phyloP scores from a whole-genome alignment of 2,797 vertebrate genomes.

The Percopsis omiscomaycus region DNA sequence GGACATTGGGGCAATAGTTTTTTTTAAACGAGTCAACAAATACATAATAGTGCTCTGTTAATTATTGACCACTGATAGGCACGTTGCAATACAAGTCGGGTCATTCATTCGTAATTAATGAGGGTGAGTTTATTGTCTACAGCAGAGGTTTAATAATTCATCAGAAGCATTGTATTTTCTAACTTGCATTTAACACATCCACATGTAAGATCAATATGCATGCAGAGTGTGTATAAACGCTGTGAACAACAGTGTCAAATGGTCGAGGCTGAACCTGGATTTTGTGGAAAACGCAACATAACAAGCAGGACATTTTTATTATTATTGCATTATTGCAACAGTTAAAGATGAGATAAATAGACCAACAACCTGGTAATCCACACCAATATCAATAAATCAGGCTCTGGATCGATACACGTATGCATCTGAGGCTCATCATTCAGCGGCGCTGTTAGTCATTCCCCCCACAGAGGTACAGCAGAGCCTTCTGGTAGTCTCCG shows the following conservation, averaged over 20 bases:
- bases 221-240: not conserved
- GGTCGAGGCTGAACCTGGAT: not conserved
- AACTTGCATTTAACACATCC: conserved; percentile 44
- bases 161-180: conserved; percentile 47
- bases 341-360: not conserved
- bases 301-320: no score
- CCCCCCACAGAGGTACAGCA: conserved; percentile 90
- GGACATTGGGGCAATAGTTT: conserved; percentile 7
- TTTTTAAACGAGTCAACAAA: conserved; percentile 38
- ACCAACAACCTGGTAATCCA: conserved; percentile 33
- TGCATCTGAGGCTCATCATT: not conserved
- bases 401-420: conserved; percentile 29
- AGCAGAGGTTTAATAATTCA: conserved; percentile 62
- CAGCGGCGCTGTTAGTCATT: conserved; percentile 72
- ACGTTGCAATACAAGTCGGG: conserved; percentile 24
- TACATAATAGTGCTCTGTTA: conserved; percentile 46
- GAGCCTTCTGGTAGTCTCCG: conserved; percentile 91
- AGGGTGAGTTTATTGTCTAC: conserved; percentile 29
- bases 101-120: conserved; percentile 61
- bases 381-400: conserved; percentile 43
- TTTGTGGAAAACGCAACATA: no score
- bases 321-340: no score
- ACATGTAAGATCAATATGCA: conserved; percentile 24
- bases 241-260: not conserved
- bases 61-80: conserved; percentile 47